phyloP scores from a whole-genome alignment of 1,140 invertebrate genomes.

The Lineus longissimus region DNA sequence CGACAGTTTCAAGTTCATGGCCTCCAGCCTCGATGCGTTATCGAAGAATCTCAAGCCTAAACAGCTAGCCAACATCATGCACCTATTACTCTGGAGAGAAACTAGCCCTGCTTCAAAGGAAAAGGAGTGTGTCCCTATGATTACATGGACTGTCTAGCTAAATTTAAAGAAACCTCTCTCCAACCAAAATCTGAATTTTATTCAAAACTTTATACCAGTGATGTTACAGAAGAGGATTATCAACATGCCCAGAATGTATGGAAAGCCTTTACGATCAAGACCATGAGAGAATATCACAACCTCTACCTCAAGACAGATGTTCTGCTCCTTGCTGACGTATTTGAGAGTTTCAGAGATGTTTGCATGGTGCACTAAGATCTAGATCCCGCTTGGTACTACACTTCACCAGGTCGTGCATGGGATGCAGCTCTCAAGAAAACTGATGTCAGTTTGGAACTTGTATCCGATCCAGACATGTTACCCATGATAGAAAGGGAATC shows the following conservation, averaged over 20 bases:
- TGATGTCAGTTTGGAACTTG: conserved; percentile 24
- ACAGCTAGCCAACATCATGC: no score
- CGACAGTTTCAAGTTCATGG: no score
- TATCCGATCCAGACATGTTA: conserved; percentile 27
- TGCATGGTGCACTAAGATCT: conserved; percentile 24
- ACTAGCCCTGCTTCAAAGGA: no score
- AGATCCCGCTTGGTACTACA: conserved; percentile 35
- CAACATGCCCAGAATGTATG: conserved; percentile 15
- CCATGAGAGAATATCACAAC: conserved; percentile 20
- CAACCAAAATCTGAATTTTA: no score
- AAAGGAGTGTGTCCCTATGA: no score
- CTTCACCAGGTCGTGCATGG: conserved; percentile 28
- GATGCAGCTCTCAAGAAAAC: conserved; percentile 32
- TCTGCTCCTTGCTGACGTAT: conserved; percentile 44
- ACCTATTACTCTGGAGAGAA: no score
- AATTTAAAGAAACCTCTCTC: no score
- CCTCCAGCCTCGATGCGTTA: no score
- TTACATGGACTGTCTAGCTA: no score
- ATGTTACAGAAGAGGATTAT: conserved; percentile 15
- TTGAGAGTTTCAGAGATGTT: conserved; percentile 50
- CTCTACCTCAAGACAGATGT: background rate
- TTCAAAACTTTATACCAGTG: no score
- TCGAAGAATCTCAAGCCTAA: no score
- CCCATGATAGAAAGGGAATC: conserved; percentile 29
- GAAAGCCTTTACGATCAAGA: conserved; percentile 14